Evolutionary conservation across 1,140 invertebrate species (phyloP).

Genomic region (Coptotermes formosanus): DNA sequence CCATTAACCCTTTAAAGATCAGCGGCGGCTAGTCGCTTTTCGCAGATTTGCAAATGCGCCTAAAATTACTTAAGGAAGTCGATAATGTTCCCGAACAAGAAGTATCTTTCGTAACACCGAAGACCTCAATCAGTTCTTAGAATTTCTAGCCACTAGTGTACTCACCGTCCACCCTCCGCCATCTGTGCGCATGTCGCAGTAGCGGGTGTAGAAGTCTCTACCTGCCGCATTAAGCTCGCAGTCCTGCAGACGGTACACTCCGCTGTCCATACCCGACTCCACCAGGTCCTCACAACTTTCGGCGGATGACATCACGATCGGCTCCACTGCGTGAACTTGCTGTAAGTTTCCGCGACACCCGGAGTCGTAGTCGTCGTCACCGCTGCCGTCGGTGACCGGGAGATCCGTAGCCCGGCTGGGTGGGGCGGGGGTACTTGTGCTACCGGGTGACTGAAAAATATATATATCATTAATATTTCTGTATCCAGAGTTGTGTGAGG

Average conservation of each 20-base stretch:
- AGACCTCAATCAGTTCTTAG: too few relatives aligned
- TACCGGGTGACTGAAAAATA: not conserved
- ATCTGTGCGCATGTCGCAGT: conserved; percentile 47
- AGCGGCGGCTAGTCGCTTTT: too few relatives aligned
- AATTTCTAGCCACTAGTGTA: not conserved
- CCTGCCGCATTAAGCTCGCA: conserved; percentile 26
- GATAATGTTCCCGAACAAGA: too few relatives aligned
- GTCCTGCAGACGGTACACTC: conserved; percentile 40
- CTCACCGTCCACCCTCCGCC: conserved; percentile 51
- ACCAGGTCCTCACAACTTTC: conserved; percentile 36
- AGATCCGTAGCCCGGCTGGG: not conserved
- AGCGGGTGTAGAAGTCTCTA: conserved; percentile 38
- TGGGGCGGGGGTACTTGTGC: not conserved
- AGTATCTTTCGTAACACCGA: too few relatives aligned
- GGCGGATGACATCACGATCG: not conserved
- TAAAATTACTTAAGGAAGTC: too few relatives aligned
- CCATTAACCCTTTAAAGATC: too few relatives aligned
- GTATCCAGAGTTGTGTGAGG: too few relatives aligned
- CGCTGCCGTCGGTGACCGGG: conserved; percentile 2
- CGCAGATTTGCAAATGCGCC: too few relatives aligned
- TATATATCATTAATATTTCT: too few relatives aligned
- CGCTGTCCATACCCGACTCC: conserved; percentile 28
- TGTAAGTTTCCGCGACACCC: not conserved
- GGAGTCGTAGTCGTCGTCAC: not conserved
- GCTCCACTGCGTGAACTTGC: not conserved